Evolutionary conservation across 1,140 invertebrate genomes (phyloP).

Genomic region (Listronotus bonariensis): DNA sequence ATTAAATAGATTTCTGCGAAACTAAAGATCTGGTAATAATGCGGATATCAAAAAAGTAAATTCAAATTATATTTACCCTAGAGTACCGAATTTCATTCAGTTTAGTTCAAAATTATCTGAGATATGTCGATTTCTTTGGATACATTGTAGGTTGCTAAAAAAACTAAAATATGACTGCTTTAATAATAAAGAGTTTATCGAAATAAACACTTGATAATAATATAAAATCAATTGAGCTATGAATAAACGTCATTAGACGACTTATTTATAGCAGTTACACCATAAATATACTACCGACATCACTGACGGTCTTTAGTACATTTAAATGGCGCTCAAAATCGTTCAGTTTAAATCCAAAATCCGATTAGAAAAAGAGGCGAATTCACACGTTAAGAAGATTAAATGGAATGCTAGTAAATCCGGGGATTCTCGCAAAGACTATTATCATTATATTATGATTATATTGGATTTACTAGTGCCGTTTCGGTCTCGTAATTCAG

Average conservation of each 20-base stretch:
- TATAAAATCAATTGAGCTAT: too few relatives aligned
- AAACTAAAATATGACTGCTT: too few relatives aligned
- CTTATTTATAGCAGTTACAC: neutral
- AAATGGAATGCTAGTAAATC: conserved; percentile 55
- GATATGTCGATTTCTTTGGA: too few relatives aligned
- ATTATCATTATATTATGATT: conserved; percentile 58
- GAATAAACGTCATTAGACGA: neutral
- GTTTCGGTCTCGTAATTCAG: conserved; percentile 50
- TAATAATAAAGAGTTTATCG: too few relatives aligned
- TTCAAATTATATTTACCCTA: too few relatives aligned
- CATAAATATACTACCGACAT: neutral
- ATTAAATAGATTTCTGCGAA: too few relatives aligned
- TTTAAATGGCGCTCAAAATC: conserved; percentile 25
- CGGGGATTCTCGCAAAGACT: conserved; percentile 54
- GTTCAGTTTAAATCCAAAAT: conserved; percentile 40
- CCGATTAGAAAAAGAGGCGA: conserved; percentile 56
- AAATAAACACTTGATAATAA: too few relatives aligned
- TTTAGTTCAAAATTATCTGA: too few relatives aligned
- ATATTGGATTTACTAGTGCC: conserved; percentile 55
- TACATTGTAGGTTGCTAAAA: too few relatives aligned
- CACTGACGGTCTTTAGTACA: neutral
- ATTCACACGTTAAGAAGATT: conserved; percentile 57
- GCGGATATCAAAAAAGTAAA: too few relatives aligned
- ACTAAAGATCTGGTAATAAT: too few relatives aligned
- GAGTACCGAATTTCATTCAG: too few relatives aligned